Base-by-base conservation (phyloP, 2,797 vertebrate species). In the Gambelia wislizenii region DNA sequence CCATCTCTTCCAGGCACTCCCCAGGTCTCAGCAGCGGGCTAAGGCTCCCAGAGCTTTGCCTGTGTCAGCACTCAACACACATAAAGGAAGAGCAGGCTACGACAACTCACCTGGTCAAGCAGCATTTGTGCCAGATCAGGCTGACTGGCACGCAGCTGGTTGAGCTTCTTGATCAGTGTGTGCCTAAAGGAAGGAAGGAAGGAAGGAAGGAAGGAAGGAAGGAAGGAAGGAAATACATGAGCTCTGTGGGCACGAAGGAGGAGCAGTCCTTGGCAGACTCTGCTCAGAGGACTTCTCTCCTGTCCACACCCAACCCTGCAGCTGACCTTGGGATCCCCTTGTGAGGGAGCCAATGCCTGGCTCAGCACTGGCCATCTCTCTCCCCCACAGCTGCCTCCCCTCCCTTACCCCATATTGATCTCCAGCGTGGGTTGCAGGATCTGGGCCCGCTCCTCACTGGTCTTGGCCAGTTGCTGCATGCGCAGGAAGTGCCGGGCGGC, bases 371-470 rank as follows among this genome's bases (percentile, higher is more conserved):
- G 54, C 14, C 4, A 18, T 18, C 54, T 59, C 13, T 42, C 39
- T 54, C 70, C 0, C 1, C 44, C 52, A 9, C 27, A 4, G 16
- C 18, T 10, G 6, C 42, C 3, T 3, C 42, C 0, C 30, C 13
- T 16, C 47, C 33, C 85, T 89, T 84, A 99, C 99, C 98, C 97
- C 6, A 98, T 96, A 87, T 99, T 99, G 95, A 99, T 98, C 96
- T 99, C 99, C 96, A 99, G 96, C 0, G 98, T 99, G 94, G 99
- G 98, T 96, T 99, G 99, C 80, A 99, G 96, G 61, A 99, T 97
- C 97, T 99, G 98, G 0, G 98, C 98, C 3, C 98, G 97, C 91
- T 99, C 98, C 95, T 99, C 99, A 0, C 96, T 95, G 27, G 96
- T 98, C 95, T 97, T 98, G 74, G 99, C 98, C 93, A 99, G 95